A percentile compares a stretch with the other conserved stretches of the same genome.
Evolutionary conservation across 2,888 invertebrate genomes (phyloP).

Genomic region (Notocelia uddmanniana): DNA sequence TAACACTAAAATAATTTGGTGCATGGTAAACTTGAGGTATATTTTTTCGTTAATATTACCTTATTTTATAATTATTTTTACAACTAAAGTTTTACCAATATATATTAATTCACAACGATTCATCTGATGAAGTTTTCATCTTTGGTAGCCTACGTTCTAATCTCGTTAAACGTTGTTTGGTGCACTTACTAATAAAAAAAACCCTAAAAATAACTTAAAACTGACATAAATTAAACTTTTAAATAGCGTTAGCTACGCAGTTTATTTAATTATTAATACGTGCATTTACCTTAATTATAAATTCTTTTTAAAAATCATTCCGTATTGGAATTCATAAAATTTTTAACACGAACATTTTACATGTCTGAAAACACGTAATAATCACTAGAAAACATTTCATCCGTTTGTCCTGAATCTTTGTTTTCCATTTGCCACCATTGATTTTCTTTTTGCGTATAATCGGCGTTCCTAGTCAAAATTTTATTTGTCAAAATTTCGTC

Average conservation of each 20-base stretch:
- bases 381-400: constrained; percentile 69
- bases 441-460: constrained; percentile 68
- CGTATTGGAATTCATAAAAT: constrained; percentile 17
- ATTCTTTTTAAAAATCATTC: constrained; percentile 1
- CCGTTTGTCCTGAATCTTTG: constrained; percentile 66
- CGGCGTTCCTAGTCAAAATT: constrained; percentile 61
- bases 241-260: constrained; percentile 34
- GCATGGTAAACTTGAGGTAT: constrained; percentile 85
- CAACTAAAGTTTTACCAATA: constrained; percentile 62
- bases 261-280: constrained; percentile 35
- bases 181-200: constrained; percentile 59
- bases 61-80: constrained; percentile 56
- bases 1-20: constrained; percentile 80
- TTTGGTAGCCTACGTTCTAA: constrained; percentile 78
- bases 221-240: constrained; percentile 29
- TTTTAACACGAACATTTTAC: constrained; percentile 38
- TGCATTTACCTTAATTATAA: constrained; percentile 17
- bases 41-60: constrained; percentile 63
- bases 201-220: constrained; percentile 30
- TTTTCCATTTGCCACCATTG: constrained; percentile 74
- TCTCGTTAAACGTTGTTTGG: constrained; percentile 75
- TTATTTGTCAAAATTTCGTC: constrained; percentile 82
- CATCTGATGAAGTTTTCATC: constrained; percentile 84
- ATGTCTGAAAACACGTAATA: constrained; percentile 72
- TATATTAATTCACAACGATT: constrained; percentile 76